Conservation (phyloP, 2,888 invertebrate genomes). For the Amiota mariae region DNA sequence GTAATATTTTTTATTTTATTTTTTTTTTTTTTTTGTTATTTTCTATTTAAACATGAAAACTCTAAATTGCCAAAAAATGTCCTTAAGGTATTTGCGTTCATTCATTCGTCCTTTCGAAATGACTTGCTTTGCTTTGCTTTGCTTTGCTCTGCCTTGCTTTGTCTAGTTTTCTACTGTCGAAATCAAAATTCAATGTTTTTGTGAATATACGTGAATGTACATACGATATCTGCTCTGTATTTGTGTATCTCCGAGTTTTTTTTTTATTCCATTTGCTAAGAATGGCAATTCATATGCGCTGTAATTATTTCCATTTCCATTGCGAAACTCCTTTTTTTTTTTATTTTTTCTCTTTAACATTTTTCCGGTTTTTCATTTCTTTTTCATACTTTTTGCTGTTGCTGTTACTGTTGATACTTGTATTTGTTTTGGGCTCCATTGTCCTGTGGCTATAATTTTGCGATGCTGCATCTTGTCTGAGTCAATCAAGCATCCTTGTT, state of each 20-base stretch:
- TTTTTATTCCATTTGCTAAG: neutral
- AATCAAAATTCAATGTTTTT: too few species aligned
- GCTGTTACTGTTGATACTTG: constrained; percentile 26
- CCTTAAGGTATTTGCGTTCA: constrained; percentile 57
- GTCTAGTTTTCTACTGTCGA: too few species aligned
- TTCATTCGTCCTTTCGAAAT: neutral
- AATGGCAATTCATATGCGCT: neutral
- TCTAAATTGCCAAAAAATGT: constrained; percentile 52
- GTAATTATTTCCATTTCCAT: neutral
- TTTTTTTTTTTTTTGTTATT: constrained; percentile 41
- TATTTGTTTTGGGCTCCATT: constrained; percentile 28
- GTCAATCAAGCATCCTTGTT: constrained; percentile 53
- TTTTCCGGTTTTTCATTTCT: neutral
- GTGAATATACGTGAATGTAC: too few species aligned
- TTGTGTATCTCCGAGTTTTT: neutral
- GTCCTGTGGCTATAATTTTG: constrained; percentile 63
- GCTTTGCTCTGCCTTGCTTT: too few species aligned
- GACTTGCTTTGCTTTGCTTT: neutral
- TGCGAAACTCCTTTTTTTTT: neutral
- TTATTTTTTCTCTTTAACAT: neutral
- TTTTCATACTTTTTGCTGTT: constrained; percentile 28
- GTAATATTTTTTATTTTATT: neutral
- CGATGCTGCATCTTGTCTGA: constrained; percentile 37
- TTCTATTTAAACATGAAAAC: constrained; percentile 15
- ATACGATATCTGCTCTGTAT: neutral